Percentiles rank a stretch among this genome's conserved stretches.
phyloP scores from a whole-genome alignment of 2,888 invertebrate species.

The Lithophane socia region DNA sequence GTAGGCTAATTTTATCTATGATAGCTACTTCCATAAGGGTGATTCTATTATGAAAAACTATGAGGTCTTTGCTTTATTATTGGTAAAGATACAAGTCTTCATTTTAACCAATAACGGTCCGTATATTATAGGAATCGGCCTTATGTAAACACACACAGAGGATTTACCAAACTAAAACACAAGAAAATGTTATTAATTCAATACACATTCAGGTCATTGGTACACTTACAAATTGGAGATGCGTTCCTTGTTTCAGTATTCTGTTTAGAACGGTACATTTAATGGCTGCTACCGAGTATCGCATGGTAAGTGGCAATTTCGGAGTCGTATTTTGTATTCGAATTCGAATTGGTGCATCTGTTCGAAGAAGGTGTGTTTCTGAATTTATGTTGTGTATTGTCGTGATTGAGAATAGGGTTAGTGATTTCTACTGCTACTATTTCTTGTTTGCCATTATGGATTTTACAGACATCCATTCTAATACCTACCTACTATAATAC shows the following conservation, averaged over 20 bases:
- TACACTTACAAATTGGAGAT: slow-evolving; percentile 45
- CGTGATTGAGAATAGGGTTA: neutral
- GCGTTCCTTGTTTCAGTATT: slow-evolving; percentile 51
- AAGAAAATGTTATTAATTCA: slow-evolving; percentile 36
- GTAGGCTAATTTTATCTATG: too few relatives aligned
- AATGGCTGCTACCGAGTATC: slow-evolving; percentile 35
- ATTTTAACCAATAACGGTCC: too few relatives aligned
- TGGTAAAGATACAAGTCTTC: too few relatives aligned
- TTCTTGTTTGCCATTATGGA: neutral
- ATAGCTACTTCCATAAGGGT: too few relatives aligned
- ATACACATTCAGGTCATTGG: slow-evolving; percentile 31
- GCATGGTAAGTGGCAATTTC: slow-evolving; percentile 49
- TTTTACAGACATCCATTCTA: neutral
- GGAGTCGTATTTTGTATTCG: slow-evolving; percentile 17
- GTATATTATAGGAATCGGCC: too few relatives aligned
- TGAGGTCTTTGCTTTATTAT: too few relatives aligned
- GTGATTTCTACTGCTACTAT: neutral
- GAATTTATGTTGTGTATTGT: neutral
- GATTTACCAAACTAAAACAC: slow-evolving; percentile 5
- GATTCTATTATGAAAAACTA: too few relatives aligned
- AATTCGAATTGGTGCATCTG: slow-evolving; percentile 38
- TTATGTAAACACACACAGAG: neutral
- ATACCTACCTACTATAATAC: too few relatives aligned
- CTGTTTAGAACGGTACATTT: slow-evolving; percentile 50
- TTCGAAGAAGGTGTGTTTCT: neutral